Evolutionary conservation across 2,797 vertebrate species (phyloP).

Genomic region (Gadopsis bispinosus): DNA sequence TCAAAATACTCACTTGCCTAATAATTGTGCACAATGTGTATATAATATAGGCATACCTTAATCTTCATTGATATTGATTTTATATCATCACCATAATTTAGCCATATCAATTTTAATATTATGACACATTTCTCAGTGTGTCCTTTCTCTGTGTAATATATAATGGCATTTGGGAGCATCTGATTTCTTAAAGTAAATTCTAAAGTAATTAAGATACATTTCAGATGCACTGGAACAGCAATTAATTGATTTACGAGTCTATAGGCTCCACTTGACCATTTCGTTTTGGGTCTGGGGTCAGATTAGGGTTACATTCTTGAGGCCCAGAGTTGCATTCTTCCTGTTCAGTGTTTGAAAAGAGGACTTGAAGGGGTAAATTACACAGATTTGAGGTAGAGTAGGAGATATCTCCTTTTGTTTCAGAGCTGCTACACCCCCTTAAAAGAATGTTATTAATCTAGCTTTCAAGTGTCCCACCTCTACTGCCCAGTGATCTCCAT

Average conservation of each 20-base stretch:
- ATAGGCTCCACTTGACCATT: not conserved
- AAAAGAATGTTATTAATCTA: not conserved
- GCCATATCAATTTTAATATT: too few relatives aligned
- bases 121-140: too few relatives aligned
- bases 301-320: conserved; percentile 1
- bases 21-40: too few relatives aligned
- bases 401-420: not conserved
- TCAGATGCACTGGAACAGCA: not conserved
- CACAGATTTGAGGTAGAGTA: not conserved
- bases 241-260: not conserved
- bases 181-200: not conserved
- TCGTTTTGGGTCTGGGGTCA: not conserved
- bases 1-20: too few relatives aligned
- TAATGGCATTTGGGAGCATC: not conserved
- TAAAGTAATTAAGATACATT: not conserved
- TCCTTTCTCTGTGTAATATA: too few relatives aligned
- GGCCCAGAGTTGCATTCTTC: not conserved
- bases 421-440: not conserved
- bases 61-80: too few relatives aligned
- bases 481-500: too few relatives aligned
- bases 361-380: not conserved
- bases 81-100: too few relatives aligned
- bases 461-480: too few relatives aligned
- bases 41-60: too few relatives aligned
- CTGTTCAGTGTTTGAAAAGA: not conserved